phyloP scores from a whole-genome alignment of 1,140 invertebrate species.

The Caerostris extrusa region DNA sequence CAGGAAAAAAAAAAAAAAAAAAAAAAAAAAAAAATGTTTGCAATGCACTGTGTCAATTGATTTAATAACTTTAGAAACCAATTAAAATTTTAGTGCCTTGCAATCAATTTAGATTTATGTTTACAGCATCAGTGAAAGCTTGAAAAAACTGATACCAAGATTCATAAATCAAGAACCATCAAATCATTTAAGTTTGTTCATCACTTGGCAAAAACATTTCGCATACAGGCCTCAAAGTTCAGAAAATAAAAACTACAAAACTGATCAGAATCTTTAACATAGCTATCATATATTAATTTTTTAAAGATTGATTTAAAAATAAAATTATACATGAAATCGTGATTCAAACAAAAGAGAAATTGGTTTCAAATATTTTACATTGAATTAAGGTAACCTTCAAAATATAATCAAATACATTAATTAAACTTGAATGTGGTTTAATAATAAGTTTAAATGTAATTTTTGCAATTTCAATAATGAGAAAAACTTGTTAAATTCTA shows the following conservation, averaged over 20 bases:
- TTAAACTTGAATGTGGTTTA: no score
- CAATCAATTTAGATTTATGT: constrained; percentile 73
- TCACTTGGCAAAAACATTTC: constrained; percentile 4
- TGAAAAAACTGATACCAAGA: constrained; percentile 61
- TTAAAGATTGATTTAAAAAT: no score
- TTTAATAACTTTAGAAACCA: constrained; percentile 13
- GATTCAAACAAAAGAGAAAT: no score
- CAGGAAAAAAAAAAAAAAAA: neutral
- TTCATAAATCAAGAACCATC: constrained; percentile 72
- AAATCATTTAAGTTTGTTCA: constrained; percentile 59
- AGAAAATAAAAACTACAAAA: no score
- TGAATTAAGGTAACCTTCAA: no score
- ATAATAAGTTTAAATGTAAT: no score
- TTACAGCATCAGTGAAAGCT: constrained; percentile 67
- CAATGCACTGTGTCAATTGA: constrained; percentile 4
- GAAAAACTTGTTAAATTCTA: neutral
- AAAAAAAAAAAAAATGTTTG: constrained; percentile 10
- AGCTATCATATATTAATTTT: no score
- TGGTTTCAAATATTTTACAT: no score
- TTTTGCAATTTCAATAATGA: neutral
- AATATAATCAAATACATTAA: no score
- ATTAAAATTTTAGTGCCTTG: neutral
- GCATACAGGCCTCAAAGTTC: no score
- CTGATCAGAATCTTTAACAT: no score
- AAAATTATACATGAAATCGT: no score